phyloP scores from a whole-genome alignment of 2,797 vertebrate genomes.

The Lateolabrax maculatus region DNA sequence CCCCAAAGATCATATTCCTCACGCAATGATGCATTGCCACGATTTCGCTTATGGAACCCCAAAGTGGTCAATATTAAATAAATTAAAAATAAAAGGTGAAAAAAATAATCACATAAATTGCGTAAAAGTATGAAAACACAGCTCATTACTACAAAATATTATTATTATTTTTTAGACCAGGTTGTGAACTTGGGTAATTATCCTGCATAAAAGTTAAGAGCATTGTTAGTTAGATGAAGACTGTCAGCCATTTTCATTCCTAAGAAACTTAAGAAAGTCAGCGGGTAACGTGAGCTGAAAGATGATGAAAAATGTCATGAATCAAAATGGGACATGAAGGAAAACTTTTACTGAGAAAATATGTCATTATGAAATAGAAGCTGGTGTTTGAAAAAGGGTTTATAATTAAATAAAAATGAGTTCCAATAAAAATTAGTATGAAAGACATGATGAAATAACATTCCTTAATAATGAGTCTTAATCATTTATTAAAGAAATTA shows the following conservation, averaged over 20 bases:
- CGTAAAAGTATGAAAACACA: background rate
- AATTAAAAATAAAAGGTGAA: background rate
- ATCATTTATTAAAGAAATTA: no score
- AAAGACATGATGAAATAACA: no score
- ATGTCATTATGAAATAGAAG: no score
- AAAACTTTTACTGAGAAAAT: no score
- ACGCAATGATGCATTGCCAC: background rate
- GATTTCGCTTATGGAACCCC: background rate
- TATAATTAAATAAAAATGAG: background rate
- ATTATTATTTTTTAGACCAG: background rate
- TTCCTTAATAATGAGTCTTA: background rate
- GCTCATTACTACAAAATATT: background rate
- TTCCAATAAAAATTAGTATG: background rate
- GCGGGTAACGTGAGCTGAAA: background rate
- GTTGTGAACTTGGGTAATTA: background rate
- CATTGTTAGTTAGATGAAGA: background rate
- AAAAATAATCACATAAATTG: background rate
- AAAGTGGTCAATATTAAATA: background rate
- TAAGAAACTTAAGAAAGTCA: background rate
- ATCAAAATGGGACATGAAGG: background rate
- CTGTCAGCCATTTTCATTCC: no score
- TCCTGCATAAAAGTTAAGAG: no score
- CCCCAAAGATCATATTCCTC: conserved; percentile 22
- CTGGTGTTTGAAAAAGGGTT: background rate
- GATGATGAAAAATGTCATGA: background rate